Evolutionary conservation across 2,888 invertebrate species (phyloP).

Genomic region (Parasteatoda lunata): DNA sequence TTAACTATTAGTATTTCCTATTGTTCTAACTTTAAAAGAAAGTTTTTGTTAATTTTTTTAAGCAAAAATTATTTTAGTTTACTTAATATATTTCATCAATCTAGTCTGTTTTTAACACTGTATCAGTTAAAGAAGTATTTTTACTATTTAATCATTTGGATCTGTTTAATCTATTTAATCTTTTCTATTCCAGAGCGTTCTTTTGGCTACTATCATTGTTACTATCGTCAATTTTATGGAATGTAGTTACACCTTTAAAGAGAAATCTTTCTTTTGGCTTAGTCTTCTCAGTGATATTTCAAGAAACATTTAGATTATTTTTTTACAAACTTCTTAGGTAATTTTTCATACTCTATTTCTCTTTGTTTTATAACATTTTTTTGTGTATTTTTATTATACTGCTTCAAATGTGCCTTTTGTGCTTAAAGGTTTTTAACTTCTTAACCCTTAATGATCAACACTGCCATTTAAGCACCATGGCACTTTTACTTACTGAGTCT

Average conservation of each 20-base stretch:
- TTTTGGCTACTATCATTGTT: constrained; percentile 95
- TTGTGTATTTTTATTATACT: background rate
- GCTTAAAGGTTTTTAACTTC: background rate
- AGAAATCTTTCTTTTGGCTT: constrained; percentile 88
- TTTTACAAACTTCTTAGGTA: constrained; percentile 77
- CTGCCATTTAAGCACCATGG: background rate
- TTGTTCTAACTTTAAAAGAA: too few relatives aligned
- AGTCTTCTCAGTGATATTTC: constrained; percentile 90
- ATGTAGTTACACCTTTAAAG: constrained; percentile 85
- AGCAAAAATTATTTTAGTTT: too few relatives aligned
- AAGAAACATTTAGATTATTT: constrained; percentile 84
- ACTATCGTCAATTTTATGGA: constrained; percentile 92
- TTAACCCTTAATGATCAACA: background rate
- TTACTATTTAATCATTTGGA: constrained; percentile 19
- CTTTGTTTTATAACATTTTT: background rate
- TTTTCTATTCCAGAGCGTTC: constrained; percentile 75
- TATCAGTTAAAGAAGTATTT: background rate
- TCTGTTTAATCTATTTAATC: too few relatives aligned
- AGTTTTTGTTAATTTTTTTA: too few relatives aligned
- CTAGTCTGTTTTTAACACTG: too few relatives aligned
- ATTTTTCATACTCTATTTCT: constrained; percentile 7
- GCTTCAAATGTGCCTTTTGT: background rate
- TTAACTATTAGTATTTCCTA: too few relatives aligned
- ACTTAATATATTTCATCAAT: too few relatives aligned
- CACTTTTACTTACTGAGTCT: too few relatives aligned